Percentiles rank a stretch among this genome's conserved stretches.
phyloP scores from a whole-genome alignment of 2,113 vertebrate species.

The Alligator mississippiensis region DNA sequence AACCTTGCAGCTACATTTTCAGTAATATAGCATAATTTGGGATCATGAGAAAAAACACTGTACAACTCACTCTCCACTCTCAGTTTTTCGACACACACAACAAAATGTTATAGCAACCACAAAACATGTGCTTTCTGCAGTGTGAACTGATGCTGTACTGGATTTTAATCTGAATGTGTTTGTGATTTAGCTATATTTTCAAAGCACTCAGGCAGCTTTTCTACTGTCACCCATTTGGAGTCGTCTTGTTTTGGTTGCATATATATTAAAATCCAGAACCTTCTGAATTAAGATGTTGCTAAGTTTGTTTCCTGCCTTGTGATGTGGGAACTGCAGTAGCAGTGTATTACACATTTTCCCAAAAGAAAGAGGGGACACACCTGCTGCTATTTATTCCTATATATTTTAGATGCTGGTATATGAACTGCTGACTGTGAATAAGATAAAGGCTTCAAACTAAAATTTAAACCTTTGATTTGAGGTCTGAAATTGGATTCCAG shows the following conservation, averaged over 20 bases:
- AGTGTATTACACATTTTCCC: neutral
- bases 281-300: neutral
- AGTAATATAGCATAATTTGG: no score
- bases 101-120: neutral
- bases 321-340: rapidly evolving
- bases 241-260: neutral
- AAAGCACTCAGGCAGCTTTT: neutral
- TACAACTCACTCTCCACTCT: neutral
- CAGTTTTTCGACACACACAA: neutral
- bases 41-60: no score
- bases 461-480: no score
- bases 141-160: neutral
- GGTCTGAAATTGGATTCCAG: neutral
- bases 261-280: neutral
- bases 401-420: neutral
- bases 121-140: neutral
- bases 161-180: neutral
- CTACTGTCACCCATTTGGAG: no score
- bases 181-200: neutral
- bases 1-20: no score
- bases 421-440: neutral
- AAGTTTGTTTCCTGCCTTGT: neutral
- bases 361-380: neutral
- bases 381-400: neutral
- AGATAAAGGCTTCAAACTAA: neutral